Evolutionary conservation across 1,140 invertebrate genomes (phyloP).

Genomic region (Panagrolaimus sp.): DNA sequence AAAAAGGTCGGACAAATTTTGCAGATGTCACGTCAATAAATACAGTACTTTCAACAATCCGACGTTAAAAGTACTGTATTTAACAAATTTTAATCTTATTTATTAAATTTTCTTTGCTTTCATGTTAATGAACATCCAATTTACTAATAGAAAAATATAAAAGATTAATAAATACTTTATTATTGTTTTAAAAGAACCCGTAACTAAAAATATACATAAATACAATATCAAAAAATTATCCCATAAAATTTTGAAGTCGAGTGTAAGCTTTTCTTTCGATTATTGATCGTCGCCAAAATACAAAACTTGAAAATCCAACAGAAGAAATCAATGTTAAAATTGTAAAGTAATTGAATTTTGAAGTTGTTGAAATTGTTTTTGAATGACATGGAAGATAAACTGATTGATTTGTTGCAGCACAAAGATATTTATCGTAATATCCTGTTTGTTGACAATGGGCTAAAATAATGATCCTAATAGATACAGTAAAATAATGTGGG

Average conservation of each 20-base stretch:
- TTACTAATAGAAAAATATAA: no score
- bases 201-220: no score
- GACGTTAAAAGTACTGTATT: background rate
- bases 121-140: no score
- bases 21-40: no score
- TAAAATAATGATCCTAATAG: background rate
- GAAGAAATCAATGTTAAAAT: constrained; percentile 1
- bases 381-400: constrained; percentile 21
- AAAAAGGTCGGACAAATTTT: no score
- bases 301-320: constrained; percentile 21
- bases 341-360: constrained; percentile 24
- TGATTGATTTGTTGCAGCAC: constrained; percentile 24
- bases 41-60: no score
- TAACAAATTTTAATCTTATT: no score
- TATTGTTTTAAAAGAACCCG: no score
- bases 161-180: no score
- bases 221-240: background rate
- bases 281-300: constrained; percentile 23
- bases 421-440: constrained; percentile 28
- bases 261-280: constrained; percentile 25
- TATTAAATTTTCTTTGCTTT: no score
- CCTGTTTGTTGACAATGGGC: constrained; percentile 26
- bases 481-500: background rate
- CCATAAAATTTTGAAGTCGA: constrained; percentile 23
- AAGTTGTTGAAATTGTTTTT: constrained; percentile 21